Evolutionary conservation across 64 coral and sea anemone genomes (phyloP), one percentile per base, ranked within the genome.

Genomic region (Anthopleura sola): DNA sequence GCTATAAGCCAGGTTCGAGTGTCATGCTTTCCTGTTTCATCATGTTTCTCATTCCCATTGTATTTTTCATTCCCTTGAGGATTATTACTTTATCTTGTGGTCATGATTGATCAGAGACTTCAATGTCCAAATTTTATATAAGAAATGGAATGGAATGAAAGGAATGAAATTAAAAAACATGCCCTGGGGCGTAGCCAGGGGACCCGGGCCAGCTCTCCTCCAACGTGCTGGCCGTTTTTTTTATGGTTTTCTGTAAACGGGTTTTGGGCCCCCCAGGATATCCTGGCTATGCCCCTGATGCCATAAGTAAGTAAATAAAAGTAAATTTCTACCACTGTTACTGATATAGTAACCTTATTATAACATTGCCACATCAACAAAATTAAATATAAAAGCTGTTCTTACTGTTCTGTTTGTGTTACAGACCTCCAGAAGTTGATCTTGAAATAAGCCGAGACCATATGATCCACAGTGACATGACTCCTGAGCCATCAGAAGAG

Each of bases 21-120:
- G 4, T 44, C 4, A 8, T 44, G 1, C 40, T 44, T 44, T 44
- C 40, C 40, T 44, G 24, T 98, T 87, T 80, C 85, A 93, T 17
- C 95, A 88, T 56, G 20, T 3, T 18, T 56, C 0, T 56, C 40
- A 44, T 56, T 56, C 15, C 20, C 20, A n/a, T n/a, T n/a, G n/a
- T n/a, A n/a, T n/a, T n/a, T n/a, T n/a, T 53, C n/a, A n/a, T 53
- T 53, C 6, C 15, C 15, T 53, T 53, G n/a, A n/a, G n/a, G n/a
- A n/a, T n/a, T n/a, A n/a, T n/a, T n/a, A n/a, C n/a, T n/a, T n/a
- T n/a, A n/a, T n/a, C n/a, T n/a, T n/a, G n/a, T n/a, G n/a, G n/a
- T n/a, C n/a, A n/a, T n/a, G n/a, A n/a, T n/a, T n/a, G n/a, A n/a
- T n/a, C n/a, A n/a, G n/a, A n/a, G n/a, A n/a, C n/a, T n/a, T n/a